Conservation (phyloP, 2,888 invertebrate species). For the Eupelmus urozonus region DNA sequence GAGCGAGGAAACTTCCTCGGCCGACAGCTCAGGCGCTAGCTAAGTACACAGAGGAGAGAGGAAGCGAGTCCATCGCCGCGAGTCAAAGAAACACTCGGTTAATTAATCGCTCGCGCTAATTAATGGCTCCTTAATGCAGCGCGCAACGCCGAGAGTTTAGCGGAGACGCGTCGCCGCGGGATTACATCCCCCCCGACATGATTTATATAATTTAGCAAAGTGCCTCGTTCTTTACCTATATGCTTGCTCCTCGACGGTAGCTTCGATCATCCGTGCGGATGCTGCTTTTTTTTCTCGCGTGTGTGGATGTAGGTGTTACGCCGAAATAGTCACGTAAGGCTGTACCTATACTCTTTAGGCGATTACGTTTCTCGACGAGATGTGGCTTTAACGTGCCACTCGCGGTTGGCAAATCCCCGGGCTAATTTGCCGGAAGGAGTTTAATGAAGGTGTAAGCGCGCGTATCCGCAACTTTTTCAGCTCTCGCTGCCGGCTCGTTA, state of each 20-base stretch:
- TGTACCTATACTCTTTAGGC: conserved; percentile 32
- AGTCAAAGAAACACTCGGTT: conserved; percentile 56
- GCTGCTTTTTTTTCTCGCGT: background rate
- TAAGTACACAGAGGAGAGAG: background rate
- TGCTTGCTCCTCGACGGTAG: background rate
- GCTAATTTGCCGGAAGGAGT: too few species aligned
- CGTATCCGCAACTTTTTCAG: too few species aligned
- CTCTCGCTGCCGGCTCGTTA: too few species aligned
- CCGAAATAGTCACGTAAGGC: conserved; percentile 12
- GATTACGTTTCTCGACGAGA: conserved; percentile 20
- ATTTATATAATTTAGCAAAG: conserved; percentile 77
- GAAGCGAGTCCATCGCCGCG: background rate
- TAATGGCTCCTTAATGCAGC: conserved; percentile 52
- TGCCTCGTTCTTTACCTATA: conserved; percentile 58
- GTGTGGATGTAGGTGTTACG: background rate
- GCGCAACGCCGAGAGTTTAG: too few species aligned
- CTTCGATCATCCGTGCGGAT: background rate
- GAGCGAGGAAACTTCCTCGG: background rate
- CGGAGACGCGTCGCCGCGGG: too few species aligned
- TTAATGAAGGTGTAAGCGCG: background rate
- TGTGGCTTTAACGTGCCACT: background rate
- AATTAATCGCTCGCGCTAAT: conserved; percentile 55
- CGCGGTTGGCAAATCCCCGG: too few species aligned
- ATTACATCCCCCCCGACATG: too few species aligned
- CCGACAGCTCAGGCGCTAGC: background rate